Evolutionary conservation across 2,113 vertebrate species (phyloP).

Genomic region (Corvus hawaiiensis): DNA sequence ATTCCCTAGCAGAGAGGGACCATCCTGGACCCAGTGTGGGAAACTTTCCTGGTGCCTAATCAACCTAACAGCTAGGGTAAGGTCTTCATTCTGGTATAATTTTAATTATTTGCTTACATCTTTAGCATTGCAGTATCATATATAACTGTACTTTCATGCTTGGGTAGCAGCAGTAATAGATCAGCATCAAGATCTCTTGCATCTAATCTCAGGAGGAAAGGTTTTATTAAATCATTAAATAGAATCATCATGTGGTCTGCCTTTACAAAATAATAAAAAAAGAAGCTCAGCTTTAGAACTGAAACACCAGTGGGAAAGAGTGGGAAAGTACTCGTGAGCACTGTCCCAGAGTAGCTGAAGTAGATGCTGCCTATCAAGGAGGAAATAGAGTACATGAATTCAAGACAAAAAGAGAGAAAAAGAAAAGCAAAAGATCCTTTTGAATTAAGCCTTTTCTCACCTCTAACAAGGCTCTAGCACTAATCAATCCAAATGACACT

Average conservation of each 20-base stretch:
- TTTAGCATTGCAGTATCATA: not conserved
- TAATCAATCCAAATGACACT: constrained; percentile 66
- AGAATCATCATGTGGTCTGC: not conserved
- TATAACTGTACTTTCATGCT: constrained; percentile 18
- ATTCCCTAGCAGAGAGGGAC: not conserved
- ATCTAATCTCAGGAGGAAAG: constrained; percentile 10
- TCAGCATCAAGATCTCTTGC: not conserved
- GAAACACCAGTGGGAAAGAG: not conserved
- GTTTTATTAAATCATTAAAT: constrained; percentile 42
- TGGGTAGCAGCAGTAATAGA: constrained; percentile 7
- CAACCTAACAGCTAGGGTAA: not conserved
- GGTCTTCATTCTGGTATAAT: not conserved
- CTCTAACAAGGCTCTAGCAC: constrained; percentile 49
- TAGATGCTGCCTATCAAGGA: not conserved
- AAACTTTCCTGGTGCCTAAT: not conserved
- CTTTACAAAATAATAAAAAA: not conserved
- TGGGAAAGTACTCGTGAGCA: not conserved
- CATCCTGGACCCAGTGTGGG: not conserved
- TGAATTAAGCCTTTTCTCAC: constrained; percentile 42
- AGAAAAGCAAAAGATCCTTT: not conserved
- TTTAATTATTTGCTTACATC: not conserved
- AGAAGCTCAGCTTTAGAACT: not conserved
- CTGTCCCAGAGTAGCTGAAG: not conserved
- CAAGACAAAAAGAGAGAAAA: not conserved
- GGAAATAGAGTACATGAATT: not conserved